Evolutionary conservation across 2,888 invertebrate genomes (phyloP).

Genomic region (Anodontia alba): DNA sequence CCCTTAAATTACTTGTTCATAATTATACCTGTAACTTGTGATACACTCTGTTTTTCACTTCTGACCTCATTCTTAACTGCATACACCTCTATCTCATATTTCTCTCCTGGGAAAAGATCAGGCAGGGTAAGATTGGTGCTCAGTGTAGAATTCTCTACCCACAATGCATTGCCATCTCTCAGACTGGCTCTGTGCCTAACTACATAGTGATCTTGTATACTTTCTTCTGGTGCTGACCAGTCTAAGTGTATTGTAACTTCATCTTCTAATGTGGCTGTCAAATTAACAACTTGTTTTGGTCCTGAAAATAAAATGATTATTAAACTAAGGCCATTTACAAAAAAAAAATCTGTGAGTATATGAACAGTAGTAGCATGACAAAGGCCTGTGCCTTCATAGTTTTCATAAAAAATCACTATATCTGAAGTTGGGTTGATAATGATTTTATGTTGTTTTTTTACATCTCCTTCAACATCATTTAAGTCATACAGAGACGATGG

Average conservation of each 20-base stretch:
- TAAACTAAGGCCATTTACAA: not conserved
- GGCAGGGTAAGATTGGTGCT: slow-evolving; percentile 47
- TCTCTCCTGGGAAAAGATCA: slow-evolving; percentile 72
- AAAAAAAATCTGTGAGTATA: too few relatives aligned
- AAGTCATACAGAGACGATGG: too few relatives aligned
- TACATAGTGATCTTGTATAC: slow-evolving; percentile 63
- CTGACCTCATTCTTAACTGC: slow-evolving; percentile 64
- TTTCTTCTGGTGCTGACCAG: slow-evolving; percentile 65
- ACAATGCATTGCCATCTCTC: slow-evolving; percentile 47
- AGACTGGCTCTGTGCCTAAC: slow-evolving; percentile 68
- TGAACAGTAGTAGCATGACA: too few relatives aligned
- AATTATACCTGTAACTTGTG: slow-evolving; percentile 52
- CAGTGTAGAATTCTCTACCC: slow-evolving; percentile 59
- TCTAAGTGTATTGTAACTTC: slow-evolving; percentile 52
- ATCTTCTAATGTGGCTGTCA: slow-evolving; percentile 50
- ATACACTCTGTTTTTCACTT: slow-evolving; percentile 48
- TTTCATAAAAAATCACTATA: too few relatives aligned
- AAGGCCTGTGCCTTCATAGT: too few relatives aligned
- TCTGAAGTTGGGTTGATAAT: too few relatives aligned
- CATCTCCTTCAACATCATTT: too few relatives aligned
- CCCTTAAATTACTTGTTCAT: too few relatives aligned
- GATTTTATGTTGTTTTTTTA: too few relatives aligned
- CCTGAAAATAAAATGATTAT: slow-evolving; percentile 53
- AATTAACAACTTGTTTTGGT: slow-evolving; percentile 65
- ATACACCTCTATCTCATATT: slow-evolving; percentile 71